These are phyloP conservation scores for Entomobrya proxima DNA, from an alignment of 2,888 invertebrate species.

Conservation along the genomic window DNA sequence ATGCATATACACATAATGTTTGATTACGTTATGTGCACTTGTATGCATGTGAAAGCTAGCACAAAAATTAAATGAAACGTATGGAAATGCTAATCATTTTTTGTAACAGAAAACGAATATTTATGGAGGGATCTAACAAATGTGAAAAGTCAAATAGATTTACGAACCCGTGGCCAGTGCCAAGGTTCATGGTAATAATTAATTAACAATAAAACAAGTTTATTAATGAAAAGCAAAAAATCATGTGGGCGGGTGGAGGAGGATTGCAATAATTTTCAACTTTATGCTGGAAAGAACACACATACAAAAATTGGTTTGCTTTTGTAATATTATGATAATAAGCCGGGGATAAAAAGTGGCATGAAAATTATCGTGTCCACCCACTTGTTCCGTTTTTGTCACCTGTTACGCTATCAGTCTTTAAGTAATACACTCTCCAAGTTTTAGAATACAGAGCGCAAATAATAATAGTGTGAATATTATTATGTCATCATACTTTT, in stretches of 20 bases:
- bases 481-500: conserved; percentile 29
- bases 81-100: background rate
- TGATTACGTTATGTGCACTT: background rate
- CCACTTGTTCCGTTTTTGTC: conserved; percentile 53
- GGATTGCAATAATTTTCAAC: background rate
- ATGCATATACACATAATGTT: background rate
- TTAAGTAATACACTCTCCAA: background rate
- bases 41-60: background rate
- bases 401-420: conserved; percentile 22
- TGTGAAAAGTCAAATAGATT: background rate
- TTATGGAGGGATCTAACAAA: background rate
- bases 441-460: background rate
- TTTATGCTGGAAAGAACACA: background rate
- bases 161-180: background rate
- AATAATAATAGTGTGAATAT: background rate
- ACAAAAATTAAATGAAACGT: background rate
- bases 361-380: conserved; percentile 46
- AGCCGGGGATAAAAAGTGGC: conserved; percentile 13
- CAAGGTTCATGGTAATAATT: conserved; percentile 23
- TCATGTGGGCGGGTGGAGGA: background rate
- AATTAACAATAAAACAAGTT: conserved; percentile 17
- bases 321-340: background rate
- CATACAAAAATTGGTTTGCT: background rate
- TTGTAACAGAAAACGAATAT: background rate
- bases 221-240: background rate